These are phyloP conservation scores for Brenthis ino DNA, from an alignment of 2,888 invertebrate species.

Conservation along the genomic window DNA sequence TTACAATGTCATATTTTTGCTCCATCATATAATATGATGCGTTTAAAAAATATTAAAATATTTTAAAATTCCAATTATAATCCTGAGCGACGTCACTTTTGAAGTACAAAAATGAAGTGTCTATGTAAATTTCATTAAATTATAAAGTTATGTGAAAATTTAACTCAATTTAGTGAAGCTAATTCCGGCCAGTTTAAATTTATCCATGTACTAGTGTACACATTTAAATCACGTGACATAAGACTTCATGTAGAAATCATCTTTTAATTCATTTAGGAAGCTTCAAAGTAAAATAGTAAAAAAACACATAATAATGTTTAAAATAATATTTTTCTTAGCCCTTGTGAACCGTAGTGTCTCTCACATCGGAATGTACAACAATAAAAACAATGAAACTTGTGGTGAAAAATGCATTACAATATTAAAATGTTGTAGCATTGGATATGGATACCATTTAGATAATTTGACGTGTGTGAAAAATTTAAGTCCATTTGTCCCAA, in stretches of 20 bases:
- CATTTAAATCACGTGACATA: too few species aligned
- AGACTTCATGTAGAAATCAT: too few species aligned
- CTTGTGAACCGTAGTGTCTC: constrained; percentile 1
- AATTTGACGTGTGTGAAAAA: constrained; percentile 6
- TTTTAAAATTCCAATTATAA: too few species aligned
- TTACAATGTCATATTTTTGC: background rate
- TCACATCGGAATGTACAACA: background rate
- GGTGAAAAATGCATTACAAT: background rate
- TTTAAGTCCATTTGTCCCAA: constrained; percentile 1
- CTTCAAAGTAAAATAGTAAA: background rate
- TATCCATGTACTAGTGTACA: too few species aligned
- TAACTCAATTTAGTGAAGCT: background rate
- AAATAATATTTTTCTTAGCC: background rate
- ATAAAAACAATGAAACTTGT: background rate
- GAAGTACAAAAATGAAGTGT: background rate
- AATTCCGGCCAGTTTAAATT: background rate
- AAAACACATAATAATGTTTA: background rate
- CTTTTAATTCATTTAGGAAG: background rate
- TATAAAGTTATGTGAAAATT: background rate
- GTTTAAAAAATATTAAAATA: background rate
- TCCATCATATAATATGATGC: background rate
- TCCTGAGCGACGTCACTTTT: background rate
- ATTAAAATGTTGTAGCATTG: constrained; percentile 6
- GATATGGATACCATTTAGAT: constrained; percentile 1
- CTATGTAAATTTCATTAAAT: too few species aligned